Conservation (phyloP, 2,888 invertebrate species). For the Norana najaformis region DNA sequence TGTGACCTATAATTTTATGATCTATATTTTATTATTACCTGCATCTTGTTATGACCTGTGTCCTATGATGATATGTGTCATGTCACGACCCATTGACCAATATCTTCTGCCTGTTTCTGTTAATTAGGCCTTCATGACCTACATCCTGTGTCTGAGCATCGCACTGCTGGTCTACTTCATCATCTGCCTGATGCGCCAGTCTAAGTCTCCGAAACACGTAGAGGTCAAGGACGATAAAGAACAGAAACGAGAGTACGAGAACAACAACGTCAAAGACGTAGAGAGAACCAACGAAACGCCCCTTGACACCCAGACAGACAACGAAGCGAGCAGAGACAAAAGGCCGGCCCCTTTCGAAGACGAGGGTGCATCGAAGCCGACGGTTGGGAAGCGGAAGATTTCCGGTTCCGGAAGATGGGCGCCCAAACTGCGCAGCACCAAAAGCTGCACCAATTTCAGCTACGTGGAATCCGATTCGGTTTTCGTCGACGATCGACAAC, state of each 20-base stretch:
- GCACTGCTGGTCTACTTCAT: slow-evolving; percentile 30
- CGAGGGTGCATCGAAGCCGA: not conserved
- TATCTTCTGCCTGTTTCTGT: not conserved
- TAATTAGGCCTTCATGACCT: slow-evolving; percentile 28
- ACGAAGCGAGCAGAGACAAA: not conserved
- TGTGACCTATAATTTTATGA: no score
- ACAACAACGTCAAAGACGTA: not conserved
- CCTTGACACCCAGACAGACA: not conserved
- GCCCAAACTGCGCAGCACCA: not conserved
- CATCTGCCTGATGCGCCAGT: slow-evolving; percentile 18
- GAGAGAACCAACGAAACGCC: not conserved
- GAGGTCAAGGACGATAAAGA: not conserved
- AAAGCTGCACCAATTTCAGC: not conserved
- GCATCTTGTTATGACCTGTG: no score
- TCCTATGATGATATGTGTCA: no score
- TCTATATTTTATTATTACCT: no score
- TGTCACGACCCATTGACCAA: no score
- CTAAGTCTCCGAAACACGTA: not conserved
- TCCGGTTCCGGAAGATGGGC: not conserved
- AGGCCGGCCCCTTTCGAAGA: not conserved
- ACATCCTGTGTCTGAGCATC: slow-evolving; percentile 17
- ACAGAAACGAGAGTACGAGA: not conserved
- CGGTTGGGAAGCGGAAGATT: not conserved
- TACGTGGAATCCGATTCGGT: not conserved
- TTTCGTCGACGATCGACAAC: not conserved